Conservation (phyloP, 2,113 vertebrate genomes). For the Trogon melanurus region DNA sequence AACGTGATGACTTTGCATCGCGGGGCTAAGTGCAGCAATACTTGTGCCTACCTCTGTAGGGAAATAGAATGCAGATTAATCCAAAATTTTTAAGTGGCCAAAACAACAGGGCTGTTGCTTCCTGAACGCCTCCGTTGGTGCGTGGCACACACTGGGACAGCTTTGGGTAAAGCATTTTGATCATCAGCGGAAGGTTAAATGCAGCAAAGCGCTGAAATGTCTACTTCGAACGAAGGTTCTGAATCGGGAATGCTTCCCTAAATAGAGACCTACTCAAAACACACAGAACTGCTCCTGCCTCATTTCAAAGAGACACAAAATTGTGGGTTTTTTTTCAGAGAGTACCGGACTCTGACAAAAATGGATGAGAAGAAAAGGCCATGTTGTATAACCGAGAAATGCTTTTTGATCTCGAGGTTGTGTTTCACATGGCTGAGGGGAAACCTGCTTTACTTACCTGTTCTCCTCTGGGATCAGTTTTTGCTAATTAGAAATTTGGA, state of each 20-base stretch:
- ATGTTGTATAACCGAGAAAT: neutral
- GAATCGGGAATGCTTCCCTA: neutral
- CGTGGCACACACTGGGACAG: neutral
- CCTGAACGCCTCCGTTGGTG: neutral
- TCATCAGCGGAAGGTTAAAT: neutral
- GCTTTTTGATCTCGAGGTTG: neutral
- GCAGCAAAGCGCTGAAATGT: neutral
- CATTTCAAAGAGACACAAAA: neutral
- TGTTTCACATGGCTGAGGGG: neutral
- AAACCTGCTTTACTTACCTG: neutral
- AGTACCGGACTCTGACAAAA: neutral
- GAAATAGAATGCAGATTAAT: neutral
- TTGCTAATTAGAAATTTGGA: conserved; percentile 4
- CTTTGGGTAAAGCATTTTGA: neutral
- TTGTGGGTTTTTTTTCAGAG: neutral
- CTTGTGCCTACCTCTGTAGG: neutral
- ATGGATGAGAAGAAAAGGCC: neutral
- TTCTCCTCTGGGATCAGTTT: neutral
- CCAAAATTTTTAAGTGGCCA: neutral
- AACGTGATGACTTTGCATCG: neutral
- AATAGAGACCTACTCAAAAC: neutral
- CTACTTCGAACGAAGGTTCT: neutral
- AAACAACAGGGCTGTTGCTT: neutral
- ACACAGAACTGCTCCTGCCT: neutral
- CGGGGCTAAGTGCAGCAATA: neutral